Base-by-base conservation (phyloP, 2,113 vertebrate species). In the Micronisus gabar region DNA sequence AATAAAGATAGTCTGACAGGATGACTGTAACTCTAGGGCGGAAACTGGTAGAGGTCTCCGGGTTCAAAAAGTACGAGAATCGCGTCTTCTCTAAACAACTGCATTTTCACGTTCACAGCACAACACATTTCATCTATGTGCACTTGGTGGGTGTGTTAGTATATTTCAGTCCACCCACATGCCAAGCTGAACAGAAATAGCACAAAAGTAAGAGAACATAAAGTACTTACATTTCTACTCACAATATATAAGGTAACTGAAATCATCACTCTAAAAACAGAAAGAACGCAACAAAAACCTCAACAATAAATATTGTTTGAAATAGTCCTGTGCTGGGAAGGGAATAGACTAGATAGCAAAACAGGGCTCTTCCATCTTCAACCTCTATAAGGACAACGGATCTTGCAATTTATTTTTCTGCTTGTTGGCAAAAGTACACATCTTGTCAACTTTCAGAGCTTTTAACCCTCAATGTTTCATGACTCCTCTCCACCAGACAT, bases 121-220 rank as follows among this genome's bases (percentile, higher is more conserved):
- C 92, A 96, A 96, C 91, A 94, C 93, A 81, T 96, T 95, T 96
- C 86, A 96, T 95, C 96, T 96, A 30, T 84, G 93, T 91, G 95
- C 95, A 90, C 92, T 71, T 67, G 90, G 97, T 97, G 97, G 95
- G 96, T 86, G 95, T 91, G 91, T 80, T 96, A 96, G 95, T 96
- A 95, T 95, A 94, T 92, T 97, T 93, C 91, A 94, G 67, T 91
- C 95, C 96, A 90, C 97, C 96, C 93, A 97, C 97, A 91, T 53
- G 91, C 86, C 93, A 94, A 95, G 88, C 63, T 93, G 93, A 94
- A 92, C 92, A 97, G 95, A 97, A 98, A 97, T 96, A 97, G 96
- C 95, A 95, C 86, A 86, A 88, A 97, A 96, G 87, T 91, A 96
- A 83, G 81, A 90, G 97, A 97, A 98, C 97, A 95, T 90, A 87